These are phyloP conservation scores for Drosophila nikananu DNA, from an alignment of 1,140 invertebrate species.

Conservation along the genomic window DNA sequence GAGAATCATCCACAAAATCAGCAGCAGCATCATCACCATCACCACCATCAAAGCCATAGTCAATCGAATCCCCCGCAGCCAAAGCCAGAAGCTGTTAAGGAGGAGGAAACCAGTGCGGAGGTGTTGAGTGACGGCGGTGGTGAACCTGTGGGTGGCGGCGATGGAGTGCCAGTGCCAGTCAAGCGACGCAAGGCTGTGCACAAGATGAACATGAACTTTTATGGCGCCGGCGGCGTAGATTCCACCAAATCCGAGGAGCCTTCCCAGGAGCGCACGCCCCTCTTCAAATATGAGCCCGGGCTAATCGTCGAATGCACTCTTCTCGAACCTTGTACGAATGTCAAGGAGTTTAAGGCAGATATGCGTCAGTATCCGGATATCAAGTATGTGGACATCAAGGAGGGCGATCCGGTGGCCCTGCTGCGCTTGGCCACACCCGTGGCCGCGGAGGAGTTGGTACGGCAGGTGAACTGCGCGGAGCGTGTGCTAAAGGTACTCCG, in stretches of 20 bases:
- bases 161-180: constrained; percentile 39
- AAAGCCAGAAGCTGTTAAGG: constrained; percentile 15
- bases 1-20: constrained; percentile 42
- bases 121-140: constrained; percentile 35
- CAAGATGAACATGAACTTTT: constrained; percentile 85
- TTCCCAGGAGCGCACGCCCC: constrained; percentile 78
- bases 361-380: constrained; percentile 86
- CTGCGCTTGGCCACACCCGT: constrained; percentile 88
- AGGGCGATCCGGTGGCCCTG: constrained; percentile 86
- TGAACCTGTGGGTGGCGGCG: constrained; percentile 16
- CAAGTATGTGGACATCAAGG: constrained; percentile 89
- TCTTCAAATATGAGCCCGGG: constrained; percentile 86
- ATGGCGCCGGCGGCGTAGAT: constrained; percentile 74
- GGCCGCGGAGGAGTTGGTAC: constrained; percentile 86
- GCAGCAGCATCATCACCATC: constrained; percentile 15
- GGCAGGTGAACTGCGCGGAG: constrained; percentile 71
- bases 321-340: constrained; percentile 87
- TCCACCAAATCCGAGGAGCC: constrained; percentile 67
- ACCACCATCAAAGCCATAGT: not conserved
- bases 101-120: constrained; percentile 33
- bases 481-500: constrained; percentile 78
- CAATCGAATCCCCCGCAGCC: constrained; percentile 32
- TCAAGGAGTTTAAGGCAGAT: constrained; percentile 89
- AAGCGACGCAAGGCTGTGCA: constrained; percentile 74
- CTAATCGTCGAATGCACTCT: constrained; percentile 89